These are phyloP conservation scores for Andricus quercusramuli DNA, from an alignment of 2,888 invertebrate species.

Conservation along the genomic window DNA sequence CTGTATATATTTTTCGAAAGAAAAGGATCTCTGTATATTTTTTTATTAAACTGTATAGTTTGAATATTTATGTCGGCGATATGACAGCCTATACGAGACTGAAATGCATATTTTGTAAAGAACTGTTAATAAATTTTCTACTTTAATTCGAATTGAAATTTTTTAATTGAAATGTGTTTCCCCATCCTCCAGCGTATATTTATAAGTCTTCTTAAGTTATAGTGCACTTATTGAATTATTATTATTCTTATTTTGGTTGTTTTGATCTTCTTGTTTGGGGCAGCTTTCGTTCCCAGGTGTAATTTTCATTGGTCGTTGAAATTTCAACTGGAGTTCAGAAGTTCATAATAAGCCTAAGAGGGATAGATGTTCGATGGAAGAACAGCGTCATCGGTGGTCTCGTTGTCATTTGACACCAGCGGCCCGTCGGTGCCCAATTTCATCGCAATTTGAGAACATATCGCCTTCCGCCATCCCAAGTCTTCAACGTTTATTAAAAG, in stretches of 20 bases:
- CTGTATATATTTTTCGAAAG: slow-evolving; percentile 1
- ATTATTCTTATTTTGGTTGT: slow-evolving; percentile 3
- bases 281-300: slow-evolving; percentile 22
- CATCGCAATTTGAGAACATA: slow-evolving; percentile 77
- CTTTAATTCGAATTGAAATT: not conserved
- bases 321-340: slow-evolving; percentile 51
- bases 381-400: slow-evolving; percentile 76
- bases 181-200: not conserved
- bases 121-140: slow-evolving; percentile 41
- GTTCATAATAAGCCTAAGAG: slow-evolving; percentile 38
- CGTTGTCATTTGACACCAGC: slow-evolving; percentile 75
- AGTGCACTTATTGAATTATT: not conserved
- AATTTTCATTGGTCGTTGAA: slow-evolving; percentile 35
- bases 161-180: not conserved
- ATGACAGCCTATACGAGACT: slow-evolving; percentile 14
- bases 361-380: slow-evolving; percentile 48
- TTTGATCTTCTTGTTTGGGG: slow-evolving; percentile 13
- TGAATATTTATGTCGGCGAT: slow-evolving; percentile 31
- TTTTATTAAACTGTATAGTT: slow-evolving; percentile 34
- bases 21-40: slow-evolving; percentile 33
- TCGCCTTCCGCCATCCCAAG: slow-evolving; percentile 62
- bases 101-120: slow-evolving; percentile 36
- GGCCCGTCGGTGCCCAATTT: slow-evolving; percentile 75
- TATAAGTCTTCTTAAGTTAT: not conserved
- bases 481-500: slow-evolving; percentile 55